Evolutionary conservation across 37 sponge, comb jelly and placozoan genomes (phyloP), one percentile per base, ranked within the genome.

Genomic region (Dysidea cf. avara): DNA sequence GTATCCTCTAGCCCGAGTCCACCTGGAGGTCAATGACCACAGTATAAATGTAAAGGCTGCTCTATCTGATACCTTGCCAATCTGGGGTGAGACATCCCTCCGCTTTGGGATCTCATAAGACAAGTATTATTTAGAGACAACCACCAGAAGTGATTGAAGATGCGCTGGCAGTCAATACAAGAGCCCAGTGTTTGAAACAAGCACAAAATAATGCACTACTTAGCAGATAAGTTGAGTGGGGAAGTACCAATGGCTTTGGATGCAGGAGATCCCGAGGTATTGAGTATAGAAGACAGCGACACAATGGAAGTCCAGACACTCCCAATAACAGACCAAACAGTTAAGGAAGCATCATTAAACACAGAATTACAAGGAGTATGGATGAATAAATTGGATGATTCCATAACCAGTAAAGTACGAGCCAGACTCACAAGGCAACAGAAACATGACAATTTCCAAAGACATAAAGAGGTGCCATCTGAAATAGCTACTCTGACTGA

Each of bases 51-150:
- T 69, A 43, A 57, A 55, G 37, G 84, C 76, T 22, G 77, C 61
- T 17, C 71, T 76, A n/a, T 58, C 84, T 17, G 43, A 32, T 0
- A 61, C 68, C 0, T 71, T 83, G 17, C 84, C 84, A 2, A 40
- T 69, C 59, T 76, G 20, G 84, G 84, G 14, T 47, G 47, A 12
- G 83, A 43, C 9, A 9, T 43, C 46, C 46, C 46, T 43, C 46
- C 5, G 46, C 46, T 43, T 43, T 9, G 9, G 46, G 46, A 43
- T 43, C 9, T 43, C 46, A 43, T 43, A 43, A 9, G 9, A 9
- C 46, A 43, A 9, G 46, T 9, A 43, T 43, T 43, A 43, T 43
- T 43, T 9, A 43, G 46, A 43, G 46, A 43, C 46, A 43, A 43
- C 46, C 5, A 43, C 46, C 46, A 43, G 39, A 69, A 0, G 32